Conservation (phyloP, 2,888 invertebrate genomes). For the Digitonthophagus gazella region DNA sequence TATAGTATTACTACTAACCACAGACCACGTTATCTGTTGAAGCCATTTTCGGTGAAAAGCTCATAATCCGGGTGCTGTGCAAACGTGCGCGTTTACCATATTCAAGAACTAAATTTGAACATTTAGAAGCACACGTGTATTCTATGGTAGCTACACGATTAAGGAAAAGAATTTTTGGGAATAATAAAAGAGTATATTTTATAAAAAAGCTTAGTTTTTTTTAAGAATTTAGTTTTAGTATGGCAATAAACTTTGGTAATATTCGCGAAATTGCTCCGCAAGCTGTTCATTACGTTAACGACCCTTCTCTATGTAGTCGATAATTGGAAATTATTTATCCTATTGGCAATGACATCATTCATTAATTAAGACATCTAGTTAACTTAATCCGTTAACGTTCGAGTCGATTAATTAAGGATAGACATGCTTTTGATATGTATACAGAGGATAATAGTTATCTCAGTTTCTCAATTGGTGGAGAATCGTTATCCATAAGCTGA, state of each 20-base stretch:
- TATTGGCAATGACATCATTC: neutral
- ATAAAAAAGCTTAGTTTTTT: no score
- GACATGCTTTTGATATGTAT: neutral
- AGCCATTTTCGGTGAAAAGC: neutral
- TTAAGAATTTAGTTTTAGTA: no score
- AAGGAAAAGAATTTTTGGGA: neutral
- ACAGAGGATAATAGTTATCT: no score
- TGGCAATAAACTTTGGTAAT: no score
- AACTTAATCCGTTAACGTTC: neutral
- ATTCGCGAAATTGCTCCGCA: no score
- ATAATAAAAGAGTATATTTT: neutral
- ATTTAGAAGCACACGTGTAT: neutral
- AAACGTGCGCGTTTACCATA: neutral
- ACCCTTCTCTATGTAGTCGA: neutral
- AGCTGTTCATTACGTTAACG: no score
- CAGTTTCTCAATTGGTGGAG: no score
- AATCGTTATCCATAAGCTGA: no score
- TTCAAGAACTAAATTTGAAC: neutral
- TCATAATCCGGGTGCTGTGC: neutral
- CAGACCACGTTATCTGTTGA: neutral
- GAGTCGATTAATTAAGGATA: neutral
- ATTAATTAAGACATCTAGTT: constrained; percentile 9
- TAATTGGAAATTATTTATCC: constrained; percentile 10
- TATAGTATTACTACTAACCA: neutral
- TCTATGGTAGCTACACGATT: neutral